These are phyloP conservation scores for Campopleginae sp. DNA, from an alignment of 2,888 invertebrate genomes.

Conservation along the genomic window DNA sequence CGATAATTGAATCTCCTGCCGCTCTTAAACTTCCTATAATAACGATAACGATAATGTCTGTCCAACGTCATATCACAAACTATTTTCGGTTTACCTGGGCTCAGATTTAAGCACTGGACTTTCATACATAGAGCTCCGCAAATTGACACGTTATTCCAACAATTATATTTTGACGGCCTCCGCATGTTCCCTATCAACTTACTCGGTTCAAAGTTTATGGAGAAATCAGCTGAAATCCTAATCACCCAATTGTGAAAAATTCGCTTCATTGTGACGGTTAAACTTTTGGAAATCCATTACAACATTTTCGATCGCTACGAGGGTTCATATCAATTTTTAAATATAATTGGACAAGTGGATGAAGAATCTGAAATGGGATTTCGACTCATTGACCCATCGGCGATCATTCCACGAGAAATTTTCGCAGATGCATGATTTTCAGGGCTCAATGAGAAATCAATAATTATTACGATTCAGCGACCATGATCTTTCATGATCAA, in stretches of 20 bases:
- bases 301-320: not conserved
- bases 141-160: not conserved
- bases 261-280: too few species aligned
- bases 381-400: too few species aligned
- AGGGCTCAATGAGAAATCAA: too few species aligned
- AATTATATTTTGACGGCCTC: not conserved
- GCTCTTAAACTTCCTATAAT: not conserved
- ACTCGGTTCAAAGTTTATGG: not conserved
- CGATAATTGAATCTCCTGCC: not conserved
- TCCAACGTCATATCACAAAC: constrained; percentile 54
- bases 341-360: too few species aligned
- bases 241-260: not conserved
- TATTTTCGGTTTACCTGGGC: constrained; percentile 17
- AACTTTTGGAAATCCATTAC: not conserved
- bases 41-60: constrained; percentile 27
- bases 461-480: too few species aligned
- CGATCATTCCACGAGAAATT: too few species aligned
- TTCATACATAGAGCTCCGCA: not conserved
- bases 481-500: too few species aligned
- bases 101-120: constrained; percentile 36
- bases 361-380: too few species aligned
- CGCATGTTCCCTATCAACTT: not conserved
- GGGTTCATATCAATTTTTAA: not conserved
- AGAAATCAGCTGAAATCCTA: not conserved
- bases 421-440: too few species aligned